phyloP scores from a whole-genome alignment of 1,140 invertebrate genomes.

The Elymnias hypermnestra region DNA sequence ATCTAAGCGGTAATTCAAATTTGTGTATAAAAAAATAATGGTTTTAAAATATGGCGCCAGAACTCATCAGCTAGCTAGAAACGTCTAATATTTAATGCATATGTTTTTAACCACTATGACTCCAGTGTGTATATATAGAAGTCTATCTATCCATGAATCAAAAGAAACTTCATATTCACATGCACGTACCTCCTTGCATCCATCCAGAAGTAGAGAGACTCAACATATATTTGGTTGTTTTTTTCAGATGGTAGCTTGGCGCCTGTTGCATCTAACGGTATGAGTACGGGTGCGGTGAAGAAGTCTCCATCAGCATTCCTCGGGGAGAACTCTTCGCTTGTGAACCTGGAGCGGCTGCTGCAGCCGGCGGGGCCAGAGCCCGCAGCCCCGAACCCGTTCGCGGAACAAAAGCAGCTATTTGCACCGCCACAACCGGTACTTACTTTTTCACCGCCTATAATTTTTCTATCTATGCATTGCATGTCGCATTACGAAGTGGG shows the following conservation, averaged over 20 bases:
- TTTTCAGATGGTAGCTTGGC: slow-evolving; percentile 34
- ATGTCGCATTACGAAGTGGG: too few species aligned
- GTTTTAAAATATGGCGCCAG: too few species aligned
- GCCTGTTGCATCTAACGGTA: slow-evolving; percentile 16
- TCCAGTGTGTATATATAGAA: too few species aligned
- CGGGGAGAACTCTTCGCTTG: slow-evolving; percentile 94
- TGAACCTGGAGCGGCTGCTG: slow-evolving; percentile 96
- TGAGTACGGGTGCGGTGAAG: slow-evolving; percentile 78
- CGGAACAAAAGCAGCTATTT: slow-evolving; percentile 38
- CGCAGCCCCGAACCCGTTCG: slow-evolving; percentile 70
- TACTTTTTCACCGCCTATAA: too few species aligned
- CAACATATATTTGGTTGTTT: background rate
- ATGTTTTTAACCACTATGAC: too few species aligned
- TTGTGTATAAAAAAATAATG: too few species aligned
- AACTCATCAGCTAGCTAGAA: too few species aligned
- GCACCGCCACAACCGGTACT: slow-evolving; percentile 33
- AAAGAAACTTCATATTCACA: background rate
- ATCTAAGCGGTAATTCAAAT: too few species aligned
- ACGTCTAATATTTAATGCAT: too few species aligned
- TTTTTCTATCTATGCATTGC: too few species aligned
- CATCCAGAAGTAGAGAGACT: background rate
- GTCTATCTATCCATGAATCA: too few species aligned
- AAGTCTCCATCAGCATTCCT: slow-evolving; percentile 95
- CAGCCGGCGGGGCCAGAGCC: slow-evolving; percentile 73
- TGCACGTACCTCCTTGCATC: background rate